phyloP scores from a whole-genome alignment of 2,888 invertebrate species.

The Rapana venosa region DNA sequence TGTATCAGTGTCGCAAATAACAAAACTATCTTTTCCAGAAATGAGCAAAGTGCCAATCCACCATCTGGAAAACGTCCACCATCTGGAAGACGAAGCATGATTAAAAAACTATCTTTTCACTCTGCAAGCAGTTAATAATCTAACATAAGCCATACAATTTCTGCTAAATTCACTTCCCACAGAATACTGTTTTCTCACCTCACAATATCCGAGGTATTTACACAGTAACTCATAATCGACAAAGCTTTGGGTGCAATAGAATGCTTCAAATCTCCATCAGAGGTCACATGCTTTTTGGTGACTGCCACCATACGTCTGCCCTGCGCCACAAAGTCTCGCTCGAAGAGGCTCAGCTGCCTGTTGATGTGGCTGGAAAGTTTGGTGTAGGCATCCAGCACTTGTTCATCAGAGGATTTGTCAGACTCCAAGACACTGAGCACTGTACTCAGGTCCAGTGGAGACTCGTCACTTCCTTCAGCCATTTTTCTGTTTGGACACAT shows the following conservation, averaged over 20 bases:
- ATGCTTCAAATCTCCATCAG: conserved; percentile 33
- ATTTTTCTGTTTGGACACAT: conserved; percentile 12
- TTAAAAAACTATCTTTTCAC: not conserved
- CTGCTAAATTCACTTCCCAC: too few relatives aligned
- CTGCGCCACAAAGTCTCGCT: conserved; percentile 58
- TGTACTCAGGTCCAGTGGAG: conserved; percentile 31
- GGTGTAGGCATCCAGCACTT: conserved; percentile 35
- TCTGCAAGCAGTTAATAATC: too few relatives aligned
- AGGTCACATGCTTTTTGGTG: conserved; percentile 55
- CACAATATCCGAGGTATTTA: conserved; percentile 61
- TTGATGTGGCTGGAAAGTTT: conserved; percentile 53
- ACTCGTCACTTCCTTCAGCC: conserved; percentile 24
- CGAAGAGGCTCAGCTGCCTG: conserved; percentile 59
- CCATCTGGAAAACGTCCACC: too few relatives aligned
- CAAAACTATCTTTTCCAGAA: too few relatives aligned
- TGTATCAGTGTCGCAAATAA: too few relatives aligned
- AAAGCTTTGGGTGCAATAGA: conserved; percentile 57
- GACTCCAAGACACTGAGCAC: conserved; percentile 28
- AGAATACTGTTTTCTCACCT: conserved; percentile 50
- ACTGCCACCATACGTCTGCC: conserved; percentile 52
- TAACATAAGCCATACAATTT: too few relatives aligned
- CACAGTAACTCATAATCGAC: conserved; percentile 61
- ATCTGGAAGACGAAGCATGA: too few relatives aligned
- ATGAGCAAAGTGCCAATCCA: too few relatives aligned
- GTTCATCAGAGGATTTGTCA: conserved; percentile 7